These are phyloP conservation scores for Cygnus buccinator DNA, from an alignment of 2,113 vertebrate species.

Conservation along the genomic window DNA sequence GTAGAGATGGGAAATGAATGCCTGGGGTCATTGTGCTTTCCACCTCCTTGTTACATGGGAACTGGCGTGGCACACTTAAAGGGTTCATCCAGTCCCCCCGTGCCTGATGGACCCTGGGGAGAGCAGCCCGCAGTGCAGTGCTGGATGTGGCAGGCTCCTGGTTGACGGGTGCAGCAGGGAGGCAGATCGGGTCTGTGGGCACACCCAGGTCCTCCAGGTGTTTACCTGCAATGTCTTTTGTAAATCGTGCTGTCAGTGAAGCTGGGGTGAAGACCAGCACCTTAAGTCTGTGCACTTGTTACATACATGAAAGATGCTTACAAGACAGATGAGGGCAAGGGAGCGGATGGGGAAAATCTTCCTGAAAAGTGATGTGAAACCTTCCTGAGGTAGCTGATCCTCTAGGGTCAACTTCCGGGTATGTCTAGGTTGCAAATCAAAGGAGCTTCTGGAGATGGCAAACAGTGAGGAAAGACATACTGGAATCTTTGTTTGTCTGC, in stretches of 20 bases:
- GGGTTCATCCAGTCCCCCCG: neutral
- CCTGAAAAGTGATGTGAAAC: neutral
- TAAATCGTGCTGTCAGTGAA: neutral
- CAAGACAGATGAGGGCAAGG: neutral
- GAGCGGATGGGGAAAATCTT: neutral
- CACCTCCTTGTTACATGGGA: neutral
- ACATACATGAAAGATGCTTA: neutral
- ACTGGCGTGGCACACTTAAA: accelerated
- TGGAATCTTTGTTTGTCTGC: neutral
- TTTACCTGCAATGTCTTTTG: neutral
- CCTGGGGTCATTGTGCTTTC: neutral
- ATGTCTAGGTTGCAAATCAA: neutral
- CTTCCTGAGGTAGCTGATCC: neutral
- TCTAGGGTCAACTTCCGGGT: neutral
- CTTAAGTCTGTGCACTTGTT: neutral
- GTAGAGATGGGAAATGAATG: neutral
- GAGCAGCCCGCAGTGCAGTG: neutral
- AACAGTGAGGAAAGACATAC: neutral
- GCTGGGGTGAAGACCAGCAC: neutral
- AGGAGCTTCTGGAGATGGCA: neutral
- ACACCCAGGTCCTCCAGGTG: no score
- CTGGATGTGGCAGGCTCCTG: neutral
- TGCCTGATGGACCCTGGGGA: neutral
- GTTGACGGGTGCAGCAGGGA: neutral
- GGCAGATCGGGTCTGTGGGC: neutral